Percentiles rank a stretch among this genome's conserved stretches.
Evolutionary conservation across 64 coral and sea anemone genomes (phyloP).

Genomic region (Cladopsammia gracilis): DNA sequence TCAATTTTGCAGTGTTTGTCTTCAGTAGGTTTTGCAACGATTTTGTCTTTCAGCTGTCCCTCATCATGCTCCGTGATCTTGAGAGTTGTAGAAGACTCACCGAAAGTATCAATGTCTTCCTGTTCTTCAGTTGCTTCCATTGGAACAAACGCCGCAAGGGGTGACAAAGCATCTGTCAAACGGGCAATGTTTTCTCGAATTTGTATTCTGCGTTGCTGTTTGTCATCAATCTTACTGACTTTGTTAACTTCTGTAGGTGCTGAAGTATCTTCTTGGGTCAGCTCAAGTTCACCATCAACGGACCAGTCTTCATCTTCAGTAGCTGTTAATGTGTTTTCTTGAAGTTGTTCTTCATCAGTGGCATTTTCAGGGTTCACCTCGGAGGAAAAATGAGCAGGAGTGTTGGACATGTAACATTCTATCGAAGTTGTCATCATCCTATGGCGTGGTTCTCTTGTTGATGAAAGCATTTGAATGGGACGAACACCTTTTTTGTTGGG

Average conservation of each 20-base stretch:
- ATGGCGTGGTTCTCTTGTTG: constrained; percentile 27
- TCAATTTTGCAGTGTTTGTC: not conserved
- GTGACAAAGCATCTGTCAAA: not conserved
- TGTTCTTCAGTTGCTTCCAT: constrained; percentile 29
- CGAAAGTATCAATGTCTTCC: not conserved
- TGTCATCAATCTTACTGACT: not conserved
- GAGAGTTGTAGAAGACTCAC: not conserved
- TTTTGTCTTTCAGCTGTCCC: not conserved
- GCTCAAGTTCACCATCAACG: not conserved
- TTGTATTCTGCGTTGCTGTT: not conserved
- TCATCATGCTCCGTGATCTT: not conserved
- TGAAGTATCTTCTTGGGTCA: not conserved
- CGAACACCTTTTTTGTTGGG: constrained; percentile 40
- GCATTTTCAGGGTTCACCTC: not conserved
- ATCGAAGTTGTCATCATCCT: constrained; percentile 42
- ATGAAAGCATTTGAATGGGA: constrained; percentile 33
- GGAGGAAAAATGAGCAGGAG: not conserved
- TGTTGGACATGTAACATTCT: constrained; percentile 15
- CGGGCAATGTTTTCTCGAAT: not conserved
- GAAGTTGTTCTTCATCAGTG: not conserved
- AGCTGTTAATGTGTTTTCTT: not conserved
- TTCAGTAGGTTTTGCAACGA: not conserved
- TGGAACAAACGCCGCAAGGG: not conserved
- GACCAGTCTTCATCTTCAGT: not conserved
- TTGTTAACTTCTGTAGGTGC: not conserved